phyloP scores from a whole-genome alignment of 2,888 invertebrate genomes.

The Eupithecia pulchellata region DNA sequence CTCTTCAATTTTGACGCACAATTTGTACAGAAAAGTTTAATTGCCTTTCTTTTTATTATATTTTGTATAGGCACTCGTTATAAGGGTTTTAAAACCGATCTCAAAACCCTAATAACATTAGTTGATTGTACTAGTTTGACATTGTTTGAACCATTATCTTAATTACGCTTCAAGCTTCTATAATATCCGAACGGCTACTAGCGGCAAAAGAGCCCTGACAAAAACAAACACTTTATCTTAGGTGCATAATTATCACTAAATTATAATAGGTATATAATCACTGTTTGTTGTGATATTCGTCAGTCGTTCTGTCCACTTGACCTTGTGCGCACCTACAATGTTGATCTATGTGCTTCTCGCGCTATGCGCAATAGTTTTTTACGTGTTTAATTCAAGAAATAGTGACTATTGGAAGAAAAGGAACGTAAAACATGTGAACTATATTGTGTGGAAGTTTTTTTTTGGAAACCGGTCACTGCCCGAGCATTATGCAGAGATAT shows the following conservation, averaged over 20 bases:
- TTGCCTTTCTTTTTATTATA: too few species aligned
- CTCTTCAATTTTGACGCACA: too few species aligned
- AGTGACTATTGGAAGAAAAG: slow-evolving; percentile 65
- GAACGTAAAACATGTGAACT: slow-evolving; percentile 56
- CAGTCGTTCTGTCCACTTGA: neutral
- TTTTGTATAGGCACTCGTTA: too few species aligned
- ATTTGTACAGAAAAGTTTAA: too few species aligned
- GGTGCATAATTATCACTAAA: neutral
- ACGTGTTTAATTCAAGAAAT: slow-evolving; percentile 40
- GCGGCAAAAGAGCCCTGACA: neutral
- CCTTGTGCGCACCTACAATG: slow-evolving; percentile 8
- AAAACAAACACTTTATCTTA: neutral
- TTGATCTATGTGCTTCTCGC: slow-evolving; percentile 44
- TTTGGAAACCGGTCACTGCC: slow-evolving; percentile 58
- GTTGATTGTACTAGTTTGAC: neutral
- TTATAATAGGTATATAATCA: neutral
- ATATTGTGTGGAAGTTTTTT: slow-evolving; percentile 56
- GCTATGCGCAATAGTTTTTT: slow-evolving; percentile 46
- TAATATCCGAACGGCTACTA: neutral
- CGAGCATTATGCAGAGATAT: slow-evolving; percentile 61
- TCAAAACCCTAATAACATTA: neutral
- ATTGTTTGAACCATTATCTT: neutral
- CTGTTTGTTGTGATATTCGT: neutral
- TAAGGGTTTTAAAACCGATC: too few species aligned
- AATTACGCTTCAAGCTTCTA: neutral